These are phyloP conservation scores for Troides oblongomaculatus DNA, from an alignment of 2,888 invertebrate genomes.

Conservation along the genomic window DNA sequence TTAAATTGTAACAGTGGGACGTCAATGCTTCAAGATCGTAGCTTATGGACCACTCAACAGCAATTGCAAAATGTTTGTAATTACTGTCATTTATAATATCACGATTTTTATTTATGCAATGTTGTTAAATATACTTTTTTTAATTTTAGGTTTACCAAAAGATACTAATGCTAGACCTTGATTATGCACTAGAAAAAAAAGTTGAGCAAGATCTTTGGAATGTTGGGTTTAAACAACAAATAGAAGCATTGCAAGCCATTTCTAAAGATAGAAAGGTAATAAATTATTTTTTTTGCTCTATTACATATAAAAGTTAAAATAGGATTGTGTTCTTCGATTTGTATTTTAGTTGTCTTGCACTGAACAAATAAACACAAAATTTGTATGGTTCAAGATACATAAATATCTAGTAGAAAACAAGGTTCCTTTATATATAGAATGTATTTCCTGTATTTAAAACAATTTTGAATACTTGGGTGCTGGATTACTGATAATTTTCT, in stretches of 20 bases:
- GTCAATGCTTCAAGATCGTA: slow-evolving; percentile 70
- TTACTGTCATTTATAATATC: slow-evolving; percentile 11
- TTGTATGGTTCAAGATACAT: too few relatives aligned
- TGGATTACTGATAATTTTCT: too few relatives aligned
- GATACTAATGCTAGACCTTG: slow-evolving; percentile 88
- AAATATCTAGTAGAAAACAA: too few relatives aligned
- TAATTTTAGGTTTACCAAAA: slow-evolving; percentile 83
- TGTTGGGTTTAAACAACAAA: slow-evolving; percentile 92
- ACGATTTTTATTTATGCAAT: not conserved
- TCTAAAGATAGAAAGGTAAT: slow-evolving; percentile 88
- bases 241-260: slow-evolving; percentile 87
- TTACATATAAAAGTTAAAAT: too few relatives aligned
- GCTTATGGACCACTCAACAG: slow-evolving; percentile 69
- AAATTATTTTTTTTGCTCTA: too few relatives aligned
- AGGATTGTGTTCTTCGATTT: too few relatives aligned
- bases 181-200: slow-evolving; percentile 92
- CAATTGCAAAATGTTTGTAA: slow-evolving; percentile 67
- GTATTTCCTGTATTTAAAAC: too few relatives aligned
- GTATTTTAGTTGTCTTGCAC: too few relatives aligned
- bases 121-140: slow-evolving; percentile 8
- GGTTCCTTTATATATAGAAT: too few relatives aligned
- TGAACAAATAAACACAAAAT: too few relatives aligned
- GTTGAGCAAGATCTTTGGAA: slow-evolving; percentile 95
- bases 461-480: too few relatives aligned
- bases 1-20: slow-evolving; percentile 81